Base-by-base conservation (phyloP, 2,888 invertebrate species). In the Drosophila borborema region DNA sequence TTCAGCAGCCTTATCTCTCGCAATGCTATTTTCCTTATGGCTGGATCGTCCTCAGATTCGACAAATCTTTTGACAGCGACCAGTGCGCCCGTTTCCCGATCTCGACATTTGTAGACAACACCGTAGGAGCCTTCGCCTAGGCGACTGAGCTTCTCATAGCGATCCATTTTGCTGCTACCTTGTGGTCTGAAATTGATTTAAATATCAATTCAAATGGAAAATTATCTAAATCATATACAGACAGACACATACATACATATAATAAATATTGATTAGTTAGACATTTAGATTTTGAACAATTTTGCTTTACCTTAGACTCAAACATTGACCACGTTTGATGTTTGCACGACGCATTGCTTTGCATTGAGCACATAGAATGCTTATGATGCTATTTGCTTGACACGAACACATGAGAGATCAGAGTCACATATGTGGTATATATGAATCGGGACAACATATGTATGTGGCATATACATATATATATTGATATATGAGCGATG, bases 1-100 rank as follows among this genome's bases (percentile, higher is more conserved):
- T 99, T 99, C 8, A 99, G 94, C 94, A 99, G 96, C 84, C 98
- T 95, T 90, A 99, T 98, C 94, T 99, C 99, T 82, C 99, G 94
- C 60, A 99, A 95, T 1, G 99, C 99, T 80, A 99, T 99, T 94
- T 99, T 99, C 89, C 98, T 95, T 81, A 99, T 99, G 54, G 98
- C 95, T 10, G 98, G 98, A 93, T 99, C 99, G 92, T 99, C 98
- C 92, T 99, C 99, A 68, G 98, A 98, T 93, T 99, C 99, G 14
- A 98, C 97, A 92, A 99, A 99, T 93, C 99, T 97, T 94, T 99
- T 99, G 74, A 99, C 98, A 48, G 99, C 99, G 48, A 99, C 99
- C 69, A 98, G 94, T 91, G 98, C 97, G 20, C 99, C 98, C 2
- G 97, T 98, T 91, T 99, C 99, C 71, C 98, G 95, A 94, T 99